phyloP scores from a whole-genome alignment of 1,140 invertebrate genomes.

The Papilio helenus region DNA sequence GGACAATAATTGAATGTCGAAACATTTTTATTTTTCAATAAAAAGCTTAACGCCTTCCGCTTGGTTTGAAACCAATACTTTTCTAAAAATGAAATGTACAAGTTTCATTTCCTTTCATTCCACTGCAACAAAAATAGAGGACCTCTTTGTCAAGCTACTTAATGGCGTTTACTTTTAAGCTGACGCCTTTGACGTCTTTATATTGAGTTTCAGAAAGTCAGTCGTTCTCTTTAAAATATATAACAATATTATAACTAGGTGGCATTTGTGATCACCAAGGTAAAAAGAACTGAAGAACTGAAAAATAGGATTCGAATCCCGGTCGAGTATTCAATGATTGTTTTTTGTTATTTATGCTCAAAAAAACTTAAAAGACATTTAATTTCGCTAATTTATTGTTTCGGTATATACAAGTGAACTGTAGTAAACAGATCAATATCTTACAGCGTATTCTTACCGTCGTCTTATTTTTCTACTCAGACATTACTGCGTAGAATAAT shows the following conservation, averaged over 20 bases:
- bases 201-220: constrained; percentile 6
- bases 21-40: neutral
- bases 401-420: too few species aligned
- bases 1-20: too few species aligned
- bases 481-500: neutral
- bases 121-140: neutral
- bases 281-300: too few species aligned
- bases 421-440: too few species aligned
- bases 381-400: too few species aligned
- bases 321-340: too few species aligned
- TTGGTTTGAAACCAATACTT: neutral
- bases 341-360: too few species aligned
- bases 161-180: neutral
- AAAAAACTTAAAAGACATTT: too few species aligned
- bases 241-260: neutral
- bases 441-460: too few species aligned
- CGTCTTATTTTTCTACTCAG: too few species aligned
- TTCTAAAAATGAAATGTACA: neutral
- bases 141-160: constrained; percentile 1
- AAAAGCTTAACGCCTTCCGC: neutral
- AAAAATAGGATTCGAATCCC: too few species aligned
- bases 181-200: constrained; percentile 15
- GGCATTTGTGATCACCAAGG: too few species aligned
- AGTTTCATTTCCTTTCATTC: neutral
- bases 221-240: neutral